Conservation (phyloP, 2,113 vertebrate genomes). For the Alectura lathami region DNA sequence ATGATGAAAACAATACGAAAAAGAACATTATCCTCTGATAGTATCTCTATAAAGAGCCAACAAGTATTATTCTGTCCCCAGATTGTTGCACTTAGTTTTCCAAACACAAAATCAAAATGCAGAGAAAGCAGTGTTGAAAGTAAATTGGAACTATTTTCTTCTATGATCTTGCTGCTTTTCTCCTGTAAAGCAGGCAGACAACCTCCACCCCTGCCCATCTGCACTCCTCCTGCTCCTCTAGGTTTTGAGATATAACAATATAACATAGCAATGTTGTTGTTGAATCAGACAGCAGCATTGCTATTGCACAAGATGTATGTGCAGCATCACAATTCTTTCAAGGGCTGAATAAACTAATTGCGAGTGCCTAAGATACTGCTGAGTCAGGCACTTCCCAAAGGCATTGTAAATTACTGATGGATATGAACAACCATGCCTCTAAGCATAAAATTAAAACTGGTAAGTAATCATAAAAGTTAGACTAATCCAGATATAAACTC, state of each 20-base stretch:
- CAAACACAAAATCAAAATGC: not conserved
- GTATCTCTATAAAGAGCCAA: not conserved
- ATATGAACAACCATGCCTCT: not conserved
- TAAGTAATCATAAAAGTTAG: not conserved
- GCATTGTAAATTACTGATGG: not conserved
- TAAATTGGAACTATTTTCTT: not conserved
- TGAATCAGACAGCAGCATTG: not conserved
- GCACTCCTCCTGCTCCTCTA: not conserved
- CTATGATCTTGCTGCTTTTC: not conserved
- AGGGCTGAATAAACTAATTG: not conserved
- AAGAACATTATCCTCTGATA: not conserved
- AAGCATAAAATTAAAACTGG: not conserved
- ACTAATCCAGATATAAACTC: not conserved
- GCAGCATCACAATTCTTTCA: not conserved
- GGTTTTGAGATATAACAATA: not conserved
- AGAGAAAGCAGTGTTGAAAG: not conserved
- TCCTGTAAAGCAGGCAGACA: not conserved
- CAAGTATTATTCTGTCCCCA: not conserved
- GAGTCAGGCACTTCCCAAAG: not conserved
- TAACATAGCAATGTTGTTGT: not conserved
- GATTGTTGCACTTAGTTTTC: not conserved
- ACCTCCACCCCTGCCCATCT: not conserved
- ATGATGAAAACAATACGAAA: slow-evolving; percentile 38
- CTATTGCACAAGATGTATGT: not conserved
- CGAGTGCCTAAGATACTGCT: not conserved